Evolutionary conservation across 2,888 invertebrate genomes (phyloP), one percentile per base, ranked within the genome.

Genomic region (Polymixis lichenea): DNA sequence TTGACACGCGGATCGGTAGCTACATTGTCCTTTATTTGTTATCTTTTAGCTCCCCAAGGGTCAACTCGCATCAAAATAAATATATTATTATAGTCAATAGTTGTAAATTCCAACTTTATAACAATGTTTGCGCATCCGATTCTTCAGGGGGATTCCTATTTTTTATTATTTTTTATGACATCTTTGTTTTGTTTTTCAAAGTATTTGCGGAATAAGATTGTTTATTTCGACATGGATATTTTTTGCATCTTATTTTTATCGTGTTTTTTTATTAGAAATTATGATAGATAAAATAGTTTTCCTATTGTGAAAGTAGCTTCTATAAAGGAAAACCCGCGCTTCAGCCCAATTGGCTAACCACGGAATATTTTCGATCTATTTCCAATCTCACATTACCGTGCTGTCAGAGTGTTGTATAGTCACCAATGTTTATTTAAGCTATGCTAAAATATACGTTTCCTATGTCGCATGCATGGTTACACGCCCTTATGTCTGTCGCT

Each of bases 331-430:
- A 79, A 80, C 49, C 78, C 65, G 51, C 15, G 55, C 0, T 13
- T 13, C 17, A 72, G 22, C 19, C 15, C 25, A 75, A 79, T 72
- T 79, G 60, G 74, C 28, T 51, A 72, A 70, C 22, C 13, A 61
- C 64, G 9, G 72, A 85, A 91, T 90, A 92, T 91, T 92, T 93
- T 91, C 92, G 94, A 94, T 94, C 93, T 89, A 93, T 92, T 92
- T 93, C 93, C 58, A 51, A 77, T 80, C 92, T 92, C 89, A 92
- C 92, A 94, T 94, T 86, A 85, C 55, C 72, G 84, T 83, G 77
- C 56, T 65, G 71, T 61, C 64, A 65, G 68, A 69, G 77, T 78
- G 72, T 78, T 83, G 88, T 84, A 88, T 88, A 88, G 87, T 86
- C 73, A 80, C 62, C 70, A 53, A 85, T 80, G 80, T 84, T 80